These are phyloP conservation scores for Odontesthes bonariensis DNA, from an alignment of 2,113 vertebrate species.

Conservation along the genomic window DNA sequence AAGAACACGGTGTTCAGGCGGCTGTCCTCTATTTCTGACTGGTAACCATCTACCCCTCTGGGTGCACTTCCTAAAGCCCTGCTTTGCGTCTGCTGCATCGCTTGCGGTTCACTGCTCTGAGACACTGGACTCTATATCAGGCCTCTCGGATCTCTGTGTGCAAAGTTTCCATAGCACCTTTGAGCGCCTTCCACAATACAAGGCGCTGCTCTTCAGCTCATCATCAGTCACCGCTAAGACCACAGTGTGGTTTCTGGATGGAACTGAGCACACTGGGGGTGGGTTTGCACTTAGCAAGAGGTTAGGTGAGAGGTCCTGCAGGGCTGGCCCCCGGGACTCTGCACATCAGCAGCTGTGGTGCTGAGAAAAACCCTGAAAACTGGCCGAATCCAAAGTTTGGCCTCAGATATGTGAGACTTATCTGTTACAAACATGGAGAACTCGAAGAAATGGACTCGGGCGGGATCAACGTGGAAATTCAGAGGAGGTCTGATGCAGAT, in stretches of 20 bases:
- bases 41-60: slow-evolving; percentile 25
- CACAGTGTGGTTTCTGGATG: slow-evolving; percentile 87
- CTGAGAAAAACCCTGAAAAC: background rate
- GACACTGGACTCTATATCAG: slow-evolving; percentile 70
- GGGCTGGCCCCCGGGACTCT: slow-evolving; percentile 11
- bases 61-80: slow-evolving; percentile 57
- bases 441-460: no score
- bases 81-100: slow-evolving; percentile 40
- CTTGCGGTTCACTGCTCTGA: slow-evolving; percentile 69
- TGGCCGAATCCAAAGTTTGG: background rate
- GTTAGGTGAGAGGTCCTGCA: slow-evolving; percentile 59
- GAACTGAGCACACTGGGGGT: slow-evolving; percentile 63
- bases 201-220: slow-evolving; percentile 63
- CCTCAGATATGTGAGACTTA: background rate
- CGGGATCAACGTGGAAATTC: no score
- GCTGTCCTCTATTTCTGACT: slow-evolving; percentile 41
- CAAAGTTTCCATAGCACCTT: slow-evolving; percentile 78
- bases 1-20: background rate
- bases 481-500: no score
- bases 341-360: background rate
- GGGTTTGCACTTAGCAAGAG: slow-evolving; percentile 40
- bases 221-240: slow-evolving; percentile 72
- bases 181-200: slow-evolving; percentile 56
- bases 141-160: slow-evolving; percentile 53
- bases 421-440: no score